A percentile compares a stretch with the other conserved stretches of the same genome.
Conservation (phyloP, 1,140 invertebrate species). For the Liolophura sinensis region DNA sequence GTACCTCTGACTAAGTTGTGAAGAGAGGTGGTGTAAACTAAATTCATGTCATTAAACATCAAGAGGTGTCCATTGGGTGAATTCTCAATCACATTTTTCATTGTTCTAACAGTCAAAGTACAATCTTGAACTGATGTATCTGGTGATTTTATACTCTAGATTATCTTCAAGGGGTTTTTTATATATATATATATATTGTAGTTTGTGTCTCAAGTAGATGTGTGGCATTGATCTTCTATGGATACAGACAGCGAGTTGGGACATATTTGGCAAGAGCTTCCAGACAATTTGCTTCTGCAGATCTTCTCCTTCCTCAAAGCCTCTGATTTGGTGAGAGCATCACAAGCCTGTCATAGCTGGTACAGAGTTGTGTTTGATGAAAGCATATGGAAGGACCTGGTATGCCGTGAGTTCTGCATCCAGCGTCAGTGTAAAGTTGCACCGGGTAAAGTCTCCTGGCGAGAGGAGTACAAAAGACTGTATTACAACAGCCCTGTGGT, state of each 20-base stretch:
- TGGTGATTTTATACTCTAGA: too few species aligned
- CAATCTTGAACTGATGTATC: too few species aligned
- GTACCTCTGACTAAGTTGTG: too few species aligned
- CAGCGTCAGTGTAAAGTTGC: conserved; percentile 61
- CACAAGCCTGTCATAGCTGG: conserved; percentile 36
- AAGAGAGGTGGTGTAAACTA: too few species aligned
- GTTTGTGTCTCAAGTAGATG: background rate
- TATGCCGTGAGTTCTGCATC: conserved; percentile 63
- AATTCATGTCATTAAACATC: too few species aligned
- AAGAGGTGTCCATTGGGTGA: too few species aligned
- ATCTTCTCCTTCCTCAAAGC: conserved; percentile 35
- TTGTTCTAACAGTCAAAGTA: too few species aligned
- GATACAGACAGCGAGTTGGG: background rate
- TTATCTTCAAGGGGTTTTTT: too few species aligned
- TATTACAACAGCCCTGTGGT: conserved; percentile 74
- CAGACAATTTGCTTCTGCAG: conserved; percentile 35
- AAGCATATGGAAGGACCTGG: conserved; percentile 47
- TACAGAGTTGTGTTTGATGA: conserved; percentile 52
- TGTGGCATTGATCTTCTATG: background rate
- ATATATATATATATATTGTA: too few species aligned
- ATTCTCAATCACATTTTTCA: too few species aligned
- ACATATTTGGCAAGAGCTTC: background rate
- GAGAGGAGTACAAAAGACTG: conserved; percentile 75
- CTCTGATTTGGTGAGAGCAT: conserved; percentile 12
- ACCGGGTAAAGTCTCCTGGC: conserved; percentile 73